phyloP scores from a whole-genome alignment of 23 tunicate species.

The Trididemnum clinides region DNA sequence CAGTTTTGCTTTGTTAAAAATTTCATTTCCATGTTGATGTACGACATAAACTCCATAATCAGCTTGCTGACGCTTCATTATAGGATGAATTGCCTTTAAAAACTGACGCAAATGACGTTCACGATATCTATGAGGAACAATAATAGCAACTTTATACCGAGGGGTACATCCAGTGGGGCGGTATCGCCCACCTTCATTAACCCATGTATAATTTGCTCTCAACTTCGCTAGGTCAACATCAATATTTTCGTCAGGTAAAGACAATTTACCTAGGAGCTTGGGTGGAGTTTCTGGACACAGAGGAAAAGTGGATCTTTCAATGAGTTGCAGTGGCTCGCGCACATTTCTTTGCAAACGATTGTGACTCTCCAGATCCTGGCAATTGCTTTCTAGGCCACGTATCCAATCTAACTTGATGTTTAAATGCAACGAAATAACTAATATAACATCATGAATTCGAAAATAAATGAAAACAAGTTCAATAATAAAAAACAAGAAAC shows the following conservation, averaged over 20 bases:
- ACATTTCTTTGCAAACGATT: not conserved
- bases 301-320: constrained; percentile 27
- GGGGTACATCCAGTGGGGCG: constrained; percentile 60
- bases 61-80: constrained; percentile 78
- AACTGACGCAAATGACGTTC: constrained; percentile 69
- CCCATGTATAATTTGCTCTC: constrained; percentile 32
- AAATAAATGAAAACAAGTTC: constrained; percentile 51
- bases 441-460: constrained; percentile 71
- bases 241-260: constrained; percentile 34
- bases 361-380: constrained; percentile 33
- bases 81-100: constrained; percentile 66
- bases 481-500: constrained; percentile 12
- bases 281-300: constrained; percentile 69
- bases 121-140: constrained; percentile 81
- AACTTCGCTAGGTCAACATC: constrained; percentile 31
- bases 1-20: constrained; percentile 86
- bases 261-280: constrained; percentile 40
- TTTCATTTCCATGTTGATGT: constrained; percentile 68
- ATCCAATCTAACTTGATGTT: constrained; percentile 78
- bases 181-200: constrained; percentile 50
- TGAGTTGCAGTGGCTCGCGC: not conserved
- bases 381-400: constrained; percentile 64
- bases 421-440: constrained; percentile 69
- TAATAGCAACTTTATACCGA: constrained; percentile 75
- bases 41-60: constrained; percentile 75